Base-by-base conservation (phyloP, 2,797 vertebrate genomes). In the Novumbra hubbsi region DNA sequence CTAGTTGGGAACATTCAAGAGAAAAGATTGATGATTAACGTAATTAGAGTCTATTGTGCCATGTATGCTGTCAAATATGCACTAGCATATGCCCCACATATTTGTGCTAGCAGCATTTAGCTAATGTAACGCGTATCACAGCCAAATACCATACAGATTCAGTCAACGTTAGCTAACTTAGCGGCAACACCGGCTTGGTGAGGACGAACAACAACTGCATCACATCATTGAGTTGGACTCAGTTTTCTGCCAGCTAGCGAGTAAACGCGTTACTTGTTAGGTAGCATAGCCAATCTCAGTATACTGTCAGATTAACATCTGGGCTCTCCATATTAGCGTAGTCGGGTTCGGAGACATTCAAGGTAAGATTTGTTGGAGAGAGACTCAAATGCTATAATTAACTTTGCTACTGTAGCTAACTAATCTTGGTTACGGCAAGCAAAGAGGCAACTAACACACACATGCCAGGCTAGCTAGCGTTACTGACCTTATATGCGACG, bases 171-270 rank as follows among this genome's bases (percentile, higher is more conserved):
- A 21, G n/a, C 52, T 21, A 55, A 9, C 52, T 73, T 67, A 81
- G 68, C 76, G 71, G 45, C 78, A 72, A 78, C 84, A 80, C 82
- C 76, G 76, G 71, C 77, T 62, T 50, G 75, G 74, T 62, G 60
- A 75, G 81, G 73, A 72, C 75, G 70, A 80, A 82, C 70, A 75
- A 79, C 75, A 70, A 78, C 67, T 67, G 82, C 79, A 84, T 78
- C 80, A 78, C 34, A 38, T 38, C 34, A 38, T 78, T 73, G 76
- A 70, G 63, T 73, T 71, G 80, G 73, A 67, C 71, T 73, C 73
- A 76, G 28, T 32, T 41, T 21, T 8, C 68, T n/a, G 55, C 52
- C 16, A 66, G 32, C 21, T 68, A 68, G 50, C 38, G 24, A 30
- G 57, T 38, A 38, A 38, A 38, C 34, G 34, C 68, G 71, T 71